Evolutionary conservation across 2,113 vertebrate genomes (phyloP).

Genomic region (Coturnix japonica): DNA sequence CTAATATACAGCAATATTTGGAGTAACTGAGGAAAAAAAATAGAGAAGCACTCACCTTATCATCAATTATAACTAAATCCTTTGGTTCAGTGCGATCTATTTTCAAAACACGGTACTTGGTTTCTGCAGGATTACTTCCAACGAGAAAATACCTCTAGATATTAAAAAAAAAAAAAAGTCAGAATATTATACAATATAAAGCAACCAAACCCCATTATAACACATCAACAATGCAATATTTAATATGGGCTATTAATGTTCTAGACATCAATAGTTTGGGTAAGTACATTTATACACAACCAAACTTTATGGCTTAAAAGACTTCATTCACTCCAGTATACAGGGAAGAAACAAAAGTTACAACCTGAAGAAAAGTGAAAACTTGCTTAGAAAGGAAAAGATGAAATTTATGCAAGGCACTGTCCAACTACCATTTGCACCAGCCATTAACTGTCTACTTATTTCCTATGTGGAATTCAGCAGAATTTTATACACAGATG

Average conservation of each 20-base stretch:
- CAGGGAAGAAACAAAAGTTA: background rate
- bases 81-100: conserved; percentile 96
- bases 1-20: background rate
- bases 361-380: background rate
- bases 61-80: conserved; percentile 94
- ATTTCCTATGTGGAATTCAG: background rate
- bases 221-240: background rate
- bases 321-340: background rate
- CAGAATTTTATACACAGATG: background rate
- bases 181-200: conserved; percentile 4
- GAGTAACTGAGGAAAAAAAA: background rate
- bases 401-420: background rate
- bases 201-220: background rate
- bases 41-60: conserved; percentile 83
- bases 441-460: background rate
- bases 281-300: background rate
- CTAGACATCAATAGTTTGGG: background rate
- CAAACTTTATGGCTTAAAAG: background rate
- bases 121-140: conserved; percentile 94
- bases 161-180: conserved; percentile 18
- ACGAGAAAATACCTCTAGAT: conserved; percentile 93
- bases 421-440: background rate
- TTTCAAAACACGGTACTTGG: conserved; percentile 93
- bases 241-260: background rate
- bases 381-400: background rate